phyloP scores from a whole-genome alignment of 1,140 invertebrate genomes.

The Drosophila albomicans region DNA sequence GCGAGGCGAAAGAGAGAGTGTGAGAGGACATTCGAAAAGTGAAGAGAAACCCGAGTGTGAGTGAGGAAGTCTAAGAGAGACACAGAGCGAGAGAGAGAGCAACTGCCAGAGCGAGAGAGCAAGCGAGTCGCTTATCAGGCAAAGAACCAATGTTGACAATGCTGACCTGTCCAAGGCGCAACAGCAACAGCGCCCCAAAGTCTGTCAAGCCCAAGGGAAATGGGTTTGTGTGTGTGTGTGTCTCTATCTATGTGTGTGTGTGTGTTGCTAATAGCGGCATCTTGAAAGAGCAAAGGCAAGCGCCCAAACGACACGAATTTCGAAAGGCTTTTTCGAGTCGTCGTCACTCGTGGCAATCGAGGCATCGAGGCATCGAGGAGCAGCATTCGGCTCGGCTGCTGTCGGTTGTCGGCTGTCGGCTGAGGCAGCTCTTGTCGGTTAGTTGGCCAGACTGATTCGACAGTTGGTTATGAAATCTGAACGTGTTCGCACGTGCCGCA shows the following conservation, averaged over 20 bases:
- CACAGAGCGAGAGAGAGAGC: not conserved
- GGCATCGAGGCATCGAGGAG: conserved; percentile 9
- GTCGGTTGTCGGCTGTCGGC: conserved; percentile 24
- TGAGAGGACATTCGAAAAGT: not conserved
- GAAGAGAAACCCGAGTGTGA: not conserved
- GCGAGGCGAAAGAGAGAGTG: not conserved
- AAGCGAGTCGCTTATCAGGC: conserved; percentile 35
- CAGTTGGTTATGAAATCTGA: conserved; percentile 82
- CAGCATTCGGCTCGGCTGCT: conserved; percentile 4
- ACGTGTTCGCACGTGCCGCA: conserved; percentile 81
- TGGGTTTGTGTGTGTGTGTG: conserved; percentile 3
- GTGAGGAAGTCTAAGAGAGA: not conserved
- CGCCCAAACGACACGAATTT: conserved; percentile 35
- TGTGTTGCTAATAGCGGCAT: conserved; percentile 32
- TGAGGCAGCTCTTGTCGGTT: conserved; percentile 26
- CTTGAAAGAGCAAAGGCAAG: conserved; percentile 20
- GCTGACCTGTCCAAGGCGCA: conserved; percentile 57
- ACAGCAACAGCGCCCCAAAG: conserved; percentile 56
- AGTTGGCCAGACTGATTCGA: conserved; percentile 53
- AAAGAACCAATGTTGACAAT: conserved; percentile 47
- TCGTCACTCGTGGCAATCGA: conserved; percentile 22
- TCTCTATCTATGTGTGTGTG: not conserved
- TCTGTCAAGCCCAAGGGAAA: conserved; percentile 36
- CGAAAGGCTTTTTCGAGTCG: conserved; percentile 53
- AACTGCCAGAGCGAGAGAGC: conserved; percentile 23